phyloP scores from a whole-genome alignment of 2,113 vertebrate species.

The Gopherus evgoodei region DNA sequence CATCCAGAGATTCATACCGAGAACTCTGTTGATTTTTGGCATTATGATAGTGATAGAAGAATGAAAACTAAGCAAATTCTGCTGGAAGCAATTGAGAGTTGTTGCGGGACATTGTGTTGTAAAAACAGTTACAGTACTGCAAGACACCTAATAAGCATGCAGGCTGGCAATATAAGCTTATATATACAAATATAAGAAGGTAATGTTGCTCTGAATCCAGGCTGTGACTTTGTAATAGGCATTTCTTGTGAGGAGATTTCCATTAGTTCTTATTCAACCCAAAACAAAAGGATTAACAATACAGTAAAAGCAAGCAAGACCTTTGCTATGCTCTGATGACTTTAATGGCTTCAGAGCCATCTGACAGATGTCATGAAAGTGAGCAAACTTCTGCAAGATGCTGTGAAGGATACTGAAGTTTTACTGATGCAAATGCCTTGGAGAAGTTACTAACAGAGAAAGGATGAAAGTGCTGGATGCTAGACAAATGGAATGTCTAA shows the following conservation, averaged over 20 bases:
- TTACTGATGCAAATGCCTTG: not conserved
- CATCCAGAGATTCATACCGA: not conserved
- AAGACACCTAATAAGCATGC: not conserved
- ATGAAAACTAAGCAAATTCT: not conserved
- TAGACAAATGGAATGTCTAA: not conserved
- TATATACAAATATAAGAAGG: accelerated
- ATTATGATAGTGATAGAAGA: accelerated
- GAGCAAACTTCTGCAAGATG: not conserved
- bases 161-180: not conserved
- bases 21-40: not conserved
- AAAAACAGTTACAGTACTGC: not conserved
- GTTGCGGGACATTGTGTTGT: not conserved
- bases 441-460: too few relatives aligned
- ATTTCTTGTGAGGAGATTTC: not conserved
- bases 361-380: not conserved
- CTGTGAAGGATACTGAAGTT: not conserved
- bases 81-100: not conserved
- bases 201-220: not conserved
- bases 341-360: not conserved
- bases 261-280: not conserved
- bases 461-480: not conserved
- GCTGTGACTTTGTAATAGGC: not conserved
- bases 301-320: not conserved
- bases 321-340: not conserved
- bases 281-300: not conserved